A percentile compares a stretch with the other conserved stretches of the same genome.
Evolutionary conservation across 2,888 invertebrate genomes (phyloP).

Genomic region (Gryllus longicercus): DNA sequence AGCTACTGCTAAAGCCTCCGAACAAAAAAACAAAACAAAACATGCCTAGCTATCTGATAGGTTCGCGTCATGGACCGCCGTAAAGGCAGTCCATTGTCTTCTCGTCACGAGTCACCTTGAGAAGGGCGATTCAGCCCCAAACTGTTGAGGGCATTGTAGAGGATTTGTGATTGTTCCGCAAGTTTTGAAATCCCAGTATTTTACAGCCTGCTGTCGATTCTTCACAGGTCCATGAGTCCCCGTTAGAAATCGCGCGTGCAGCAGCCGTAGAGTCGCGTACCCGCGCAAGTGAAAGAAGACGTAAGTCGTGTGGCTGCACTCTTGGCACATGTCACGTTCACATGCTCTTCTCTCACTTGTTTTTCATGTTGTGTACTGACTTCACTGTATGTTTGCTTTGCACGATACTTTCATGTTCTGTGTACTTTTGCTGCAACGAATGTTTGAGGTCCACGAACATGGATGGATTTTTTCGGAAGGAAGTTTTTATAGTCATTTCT

Average conservation of each 20-base stretch:
- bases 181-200: not conserved
- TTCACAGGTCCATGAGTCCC: not conserved
- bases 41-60: no score
- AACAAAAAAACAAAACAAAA: no score
- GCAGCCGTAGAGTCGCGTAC: not conserved
- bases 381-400: slow-evolving; percentile 17
- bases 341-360: slow-evolving; percentile 17
- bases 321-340: not conserved
- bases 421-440: slow-evolving; percentile 5
- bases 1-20: no score
- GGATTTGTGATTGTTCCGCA: no score
- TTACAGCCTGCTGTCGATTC: not conserved
- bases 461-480: not conserved
- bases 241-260: not conserved
- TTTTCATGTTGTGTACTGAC: slow-evolving; percentile 10
- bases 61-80: no score
- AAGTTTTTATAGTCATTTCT: not conserved
- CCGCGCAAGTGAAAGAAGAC: not conserved
- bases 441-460: not conserved
- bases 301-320: slow-evolving; percentile 17
- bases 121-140: no score
- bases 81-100: no score
- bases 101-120: no score
- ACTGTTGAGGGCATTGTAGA: no score
- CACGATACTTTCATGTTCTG: slow-evolving; percentile 17